Evolutionary conservation across 2,888 invertebrate species (phyloP), one percentile per base, ranked within the genome.

Genomic region (Coleophora deauratella): DNA sequence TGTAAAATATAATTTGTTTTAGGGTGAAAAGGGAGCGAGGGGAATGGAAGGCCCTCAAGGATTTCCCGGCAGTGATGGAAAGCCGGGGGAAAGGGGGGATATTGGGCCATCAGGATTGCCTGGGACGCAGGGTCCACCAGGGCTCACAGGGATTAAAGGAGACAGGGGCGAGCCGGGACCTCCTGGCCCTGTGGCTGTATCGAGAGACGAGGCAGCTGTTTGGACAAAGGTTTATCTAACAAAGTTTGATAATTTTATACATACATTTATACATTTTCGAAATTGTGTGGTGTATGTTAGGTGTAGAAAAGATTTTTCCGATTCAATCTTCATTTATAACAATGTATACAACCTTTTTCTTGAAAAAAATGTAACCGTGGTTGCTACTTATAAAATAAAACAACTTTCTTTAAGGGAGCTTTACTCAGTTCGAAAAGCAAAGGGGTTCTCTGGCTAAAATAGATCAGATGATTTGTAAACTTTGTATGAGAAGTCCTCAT

Each of bases 81-180:
- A 85, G 33, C 84, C 89, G 1, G 93, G 94, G 33, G 87, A 90
- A 27, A 78, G 90, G 0, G 93, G 92, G 0, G 91, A 91, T 45
- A 91, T 91, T 49, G 93, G 93, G 0, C 89, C 90, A 34, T 88
- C 90, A 0, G 93, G 92, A 0, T 69, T 88, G 12, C 90, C 91
- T 46, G 93, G 93, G 0, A 88, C 90, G 7, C 90, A 92, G 66
- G 94, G 94, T 6, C 86, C 88, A 9, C 62, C 84, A 6, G 93
- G 93, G 7, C 72, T 88, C 1, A 82, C 81, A 43, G 93, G 93
- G 1, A 81, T 88, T 30, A 88, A 90, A 57, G 93, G 93, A 9
- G 91, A 91, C 42, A 87, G 89, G 44, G 93, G 93, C 1, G 91
- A 91, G 12, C 86, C 90, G 9, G 93, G 93, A 9, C 90, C 91